Base-by-base conservation (phyloP, 2,797 vertebrate species). In the Acomys russatus region DNA sequence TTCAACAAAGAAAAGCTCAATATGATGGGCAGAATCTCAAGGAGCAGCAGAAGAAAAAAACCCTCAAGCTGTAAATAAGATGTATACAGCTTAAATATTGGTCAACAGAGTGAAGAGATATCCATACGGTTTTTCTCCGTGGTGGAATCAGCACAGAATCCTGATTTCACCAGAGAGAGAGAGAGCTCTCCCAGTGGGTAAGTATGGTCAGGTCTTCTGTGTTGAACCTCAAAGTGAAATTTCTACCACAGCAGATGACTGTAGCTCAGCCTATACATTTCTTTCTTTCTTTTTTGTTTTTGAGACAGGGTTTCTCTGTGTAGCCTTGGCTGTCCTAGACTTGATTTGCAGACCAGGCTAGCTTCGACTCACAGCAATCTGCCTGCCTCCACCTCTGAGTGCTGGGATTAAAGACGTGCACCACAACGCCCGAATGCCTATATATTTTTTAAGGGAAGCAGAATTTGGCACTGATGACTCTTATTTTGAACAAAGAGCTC, bases 21-120 rank as follows among this genome's bases (percentile, higher is more conserved):
- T 98, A 98, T 0, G 99, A 98, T 0, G 99, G 99, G 82, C 99
- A 99, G 97, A 99, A 97, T 98, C 95, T 98, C 76, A 99, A 99
- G 98, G 99, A 99, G 98, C 99, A 99, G 96, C 99, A 99, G 98
- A 99, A 99, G 98, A 59, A 99, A 99, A 98, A 99, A 99, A 97
- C 90, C 96, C 0, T 97, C 94, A 35, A 98, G 98, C 70, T 98
- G 97, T 85, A 99, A 99, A 98, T 98, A 98, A 94, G 98, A 99
- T 12, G 98, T 98, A 8, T 97, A 97, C 87, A 97, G 98, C 95
- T 98, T 98, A 56, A 97, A 98, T 96, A 93, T 59, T 14, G 98
- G 97, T 82, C 98, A 98, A 54, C 98, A 95, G 89, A 98, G 96
- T 96, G 98, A 99, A 95, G 98, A 99, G 83, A 97, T 97, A 88